Base-by-base conservation (phyloP, 1,140 invertebrate species). In the Diuraphis noxia region DNA sequence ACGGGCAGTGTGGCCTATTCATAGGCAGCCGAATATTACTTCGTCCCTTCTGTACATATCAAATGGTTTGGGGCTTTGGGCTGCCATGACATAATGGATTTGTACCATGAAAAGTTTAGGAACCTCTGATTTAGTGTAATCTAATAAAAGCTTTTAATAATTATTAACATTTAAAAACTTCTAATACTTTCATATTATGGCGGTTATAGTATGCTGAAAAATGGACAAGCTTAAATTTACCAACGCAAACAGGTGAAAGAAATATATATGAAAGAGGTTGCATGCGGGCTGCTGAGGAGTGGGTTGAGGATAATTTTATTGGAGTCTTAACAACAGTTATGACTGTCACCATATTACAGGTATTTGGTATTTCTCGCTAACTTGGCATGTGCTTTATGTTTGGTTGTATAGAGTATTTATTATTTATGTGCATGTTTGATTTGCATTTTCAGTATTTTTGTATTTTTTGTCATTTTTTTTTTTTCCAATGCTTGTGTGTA, bases 261-360 rank as follows among this genome's bases (percentile, higher is more conserved):
- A 96, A 97, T 94, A 99, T 99, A 94, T 98, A 98, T 95, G 98
- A 98, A 94, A 96, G 97, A 82, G 98, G 98, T 91, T 99, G 98
- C 94, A 95, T 99, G 93, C 95, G 97, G 92, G 97, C 98, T 92
- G 97, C 97, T 90, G 98, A 99, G 94, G 97, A 98, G 94, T 99
- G 98, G 98, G 95, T 99, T 92, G 98, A 99, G 94, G 95, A 96
- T 93, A 98, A 99, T 94, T 95, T 98, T 92, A 95, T 98, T 89
- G 96, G 97, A 92, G 98, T 98, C 41, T 97, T 97, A 63, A 96
- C 96, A 88, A 96, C 96, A 77, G 95, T 96, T 92, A 96, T 99
- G 91, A 96, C 95, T 92, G 95, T 98, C 92, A 96, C 97, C 93
- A 95, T 98, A 46, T 94, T 97, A 91, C 97, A 98, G 97, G 98